phyloP scores from a whole-genome alignment of 1,140 invertebrate species.

The Bursaphelenchus mucronatus region DNA sequence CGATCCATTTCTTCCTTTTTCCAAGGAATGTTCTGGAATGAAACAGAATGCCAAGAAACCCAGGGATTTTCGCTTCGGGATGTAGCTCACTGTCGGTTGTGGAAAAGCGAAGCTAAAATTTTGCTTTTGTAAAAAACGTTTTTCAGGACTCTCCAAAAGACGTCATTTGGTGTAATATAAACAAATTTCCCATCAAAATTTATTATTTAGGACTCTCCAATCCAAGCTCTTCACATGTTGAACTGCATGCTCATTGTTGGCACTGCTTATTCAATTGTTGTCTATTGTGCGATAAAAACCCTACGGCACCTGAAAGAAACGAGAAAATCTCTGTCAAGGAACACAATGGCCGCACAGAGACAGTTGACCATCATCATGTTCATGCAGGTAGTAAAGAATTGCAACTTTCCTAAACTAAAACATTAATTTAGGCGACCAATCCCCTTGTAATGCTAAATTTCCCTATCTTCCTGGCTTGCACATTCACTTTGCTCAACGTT shows the following conservation, averaged over 20 bases:
- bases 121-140: too few relatives aligned
- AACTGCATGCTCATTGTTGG: conserved; percentile 8
- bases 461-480: too few relatives aligned
- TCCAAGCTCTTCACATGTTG: conserved; percentile 13
- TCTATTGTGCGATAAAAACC: not conserved
- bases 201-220: conserved; percentile 6
- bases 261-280: not conserved
- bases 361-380: conserved; percentile 17
- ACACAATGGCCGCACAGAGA: conserved; percentile 9
- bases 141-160: not conserved
- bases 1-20: too few relatives aligned
- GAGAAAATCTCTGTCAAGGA: not conserved
- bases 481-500: too few relatives aligned
- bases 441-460: too few relatives aligned
- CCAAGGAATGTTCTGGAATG: too few relatives aligned
- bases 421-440: not conserved
- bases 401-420: too few relatives aligned
- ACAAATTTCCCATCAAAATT: too few relatives aligned
- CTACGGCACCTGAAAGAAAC: conserved; percentile 1
- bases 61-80: too few relatives aligned
- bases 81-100: too few relatives aligned
- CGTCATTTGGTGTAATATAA: not conserved
- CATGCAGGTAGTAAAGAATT: not conserved
- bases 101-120: too few relatives aligned
- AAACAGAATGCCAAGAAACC: too few relatives aligned